A percentile compares a stretch with the other conserved stretches of the same genome.
Conservation (phyloP, 2,797 vertebrate species). For the Pipistrellus kuhlii region DNA sequence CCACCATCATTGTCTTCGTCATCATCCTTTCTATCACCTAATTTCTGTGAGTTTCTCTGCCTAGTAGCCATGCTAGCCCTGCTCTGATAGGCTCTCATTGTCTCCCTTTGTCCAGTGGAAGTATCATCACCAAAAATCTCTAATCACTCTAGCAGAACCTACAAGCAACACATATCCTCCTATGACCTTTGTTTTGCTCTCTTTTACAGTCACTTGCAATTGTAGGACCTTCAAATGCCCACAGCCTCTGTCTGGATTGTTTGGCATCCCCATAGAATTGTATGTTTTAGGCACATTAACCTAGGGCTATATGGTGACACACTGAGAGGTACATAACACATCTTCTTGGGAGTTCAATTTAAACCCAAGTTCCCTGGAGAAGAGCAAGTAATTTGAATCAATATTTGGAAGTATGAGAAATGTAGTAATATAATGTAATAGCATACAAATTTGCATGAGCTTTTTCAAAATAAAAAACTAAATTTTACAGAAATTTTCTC, state of each 20-base stretch:
- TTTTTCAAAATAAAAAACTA: neutral
- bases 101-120: neutral
- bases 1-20: rapidly evolving
- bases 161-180: neutral
- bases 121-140: neutral
- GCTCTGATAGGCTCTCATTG: neutral
- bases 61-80: neutral
- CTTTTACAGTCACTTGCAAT: neutral
- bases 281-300: neutral
- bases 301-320: neutral
- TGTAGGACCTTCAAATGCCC: neutral
- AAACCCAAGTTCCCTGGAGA: neutral
- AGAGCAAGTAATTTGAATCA: neutral
- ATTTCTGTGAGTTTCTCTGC: neutral
- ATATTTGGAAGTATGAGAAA: constrained; percentile 26
- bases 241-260: neutral
- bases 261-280: neutral
- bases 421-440: neutral
- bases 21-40: neutral
- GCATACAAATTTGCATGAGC: neutral
- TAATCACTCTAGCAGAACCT: neutral
- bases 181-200: neutral
- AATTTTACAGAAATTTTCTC: neutral
- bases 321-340: neutral
- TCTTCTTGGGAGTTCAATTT: neutral